Percentiles rank a stretch among this genome's conserved stretches.
phyloP scores from a whole-genome alignment of 1,140 invertebrate species.

The Orchestia grillus region DNA sequence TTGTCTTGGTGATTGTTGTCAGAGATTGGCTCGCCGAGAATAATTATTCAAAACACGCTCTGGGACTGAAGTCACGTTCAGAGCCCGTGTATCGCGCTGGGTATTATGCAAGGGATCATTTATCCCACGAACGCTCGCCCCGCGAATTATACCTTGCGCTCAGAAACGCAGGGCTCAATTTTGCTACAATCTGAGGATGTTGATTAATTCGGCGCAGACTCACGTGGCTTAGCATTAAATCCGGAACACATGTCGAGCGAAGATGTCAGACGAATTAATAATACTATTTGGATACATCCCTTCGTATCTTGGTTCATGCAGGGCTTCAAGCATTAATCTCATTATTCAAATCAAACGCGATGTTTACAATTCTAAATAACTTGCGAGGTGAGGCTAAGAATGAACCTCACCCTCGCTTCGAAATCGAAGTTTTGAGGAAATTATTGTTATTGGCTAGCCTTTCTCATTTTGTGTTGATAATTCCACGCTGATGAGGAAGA shows the following conservation, averaged over 20 bases:
- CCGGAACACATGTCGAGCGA: background rate
- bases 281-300: background rate
- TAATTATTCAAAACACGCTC: slow-evolving; percentile 46
- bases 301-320: background rate
- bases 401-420: background rate
- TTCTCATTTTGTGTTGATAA: background rate
- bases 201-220: slow-evolving; percentile 17
- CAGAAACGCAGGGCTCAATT: background rate
- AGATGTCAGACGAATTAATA: background rate
- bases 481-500: background rate
- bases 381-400: background rate
- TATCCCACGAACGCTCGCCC: slow-evolving; percentile 28
- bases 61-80: slow-evolving; percentile 48
- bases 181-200: background rate
- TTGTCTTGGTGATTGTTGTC: slow-evolving; percentile 38
- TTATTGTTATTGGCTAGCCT: background rate
- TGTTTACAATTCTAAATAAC: background rate
- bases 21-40: slow-evolving; percentile 32
- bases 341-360: background rate
- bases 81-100: background rate
- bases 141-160: slow-evolving; percentile 8
- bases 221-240: background rate
- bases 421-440: background rate
- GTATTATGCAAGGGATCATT: slow-evolving; percentile 33
- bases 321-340: background rate